Evolutionary conservation across 2,797 vertebrate species (phyloP).

Genomic region (Neosilurus hyrtlii): DNA sequence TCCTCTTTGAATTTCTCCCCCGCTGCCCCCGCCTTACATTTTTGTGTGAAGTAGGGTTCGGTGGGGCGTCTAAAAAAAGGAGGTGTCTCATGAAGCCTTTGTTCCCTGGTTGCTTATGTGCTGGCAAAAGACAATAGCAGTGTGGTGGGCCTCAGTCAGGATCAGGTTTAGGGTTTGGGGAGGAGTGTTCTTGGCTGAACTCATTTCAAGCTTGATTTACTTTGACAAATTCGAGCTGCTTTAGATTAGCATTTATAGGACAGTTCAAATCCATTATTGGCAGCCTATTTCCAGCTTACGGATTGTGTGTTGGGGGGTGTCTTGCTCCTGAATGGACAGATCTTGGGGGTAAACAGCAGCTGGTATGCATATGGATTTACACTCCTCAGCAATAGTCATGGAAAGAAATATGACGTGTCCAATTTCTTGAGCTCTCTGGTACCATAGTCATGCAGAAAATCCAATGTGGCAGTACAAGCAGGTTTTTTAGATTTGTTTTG

Average conservation of each 20-base stretch:
- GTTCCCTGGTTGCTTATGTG: slow-evolving; percentile 74
- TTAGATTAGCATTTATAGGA: slow-evolving; percentile 62
- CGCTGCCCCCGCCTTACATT: slow-evolving; percentile 14
- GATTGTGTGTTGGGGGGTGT: neutral
- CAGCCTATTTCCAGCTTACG: slow-evolving; percentile 53
- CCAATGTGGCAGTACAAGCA: neutral
- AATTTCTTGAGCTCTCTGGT: neutral
- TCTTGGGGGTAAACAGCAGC: slow-evolving; percentile 42
- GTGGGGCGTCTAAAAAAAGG: slow-evolving; percentile 50
- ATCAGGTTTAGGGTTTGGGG: slow-evolving; percentile 45
- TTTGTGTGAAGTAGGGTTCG: slow-evolving; percentile 58
- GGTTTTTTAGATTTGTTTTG: neutral
- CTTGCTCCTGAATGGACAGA: slow-evolving; percentile 39
- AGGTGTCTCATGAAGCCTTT: slow-evolving; percentile 69
- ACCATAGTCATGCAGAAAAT: neutral
- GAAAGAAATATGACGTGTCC: neutral
- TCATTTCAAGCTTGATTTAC: slow-evolving; percentile 70
- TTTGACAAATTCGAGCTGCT: slow-evolving; percentile 67
- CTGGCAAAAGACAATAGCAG: slow-evolving; percentile 68
- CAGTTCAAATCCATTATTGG: slow-evolving; percentile 63
- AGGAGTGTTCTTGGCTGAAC: slow-evolving; percentile 58
- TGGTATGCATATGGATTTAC: slow-evolving; percentile 19
- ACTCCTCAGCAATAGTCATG: neutral
- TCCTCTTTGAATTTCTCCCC: slow-evolving; percentile 24
- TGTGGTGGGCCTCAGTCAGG: slow-evolving; percentile 45